phyloP scores from a whole-genome alignment of 2,113 vertebrate species.

The Tachuris rubrigastra region DNA sequence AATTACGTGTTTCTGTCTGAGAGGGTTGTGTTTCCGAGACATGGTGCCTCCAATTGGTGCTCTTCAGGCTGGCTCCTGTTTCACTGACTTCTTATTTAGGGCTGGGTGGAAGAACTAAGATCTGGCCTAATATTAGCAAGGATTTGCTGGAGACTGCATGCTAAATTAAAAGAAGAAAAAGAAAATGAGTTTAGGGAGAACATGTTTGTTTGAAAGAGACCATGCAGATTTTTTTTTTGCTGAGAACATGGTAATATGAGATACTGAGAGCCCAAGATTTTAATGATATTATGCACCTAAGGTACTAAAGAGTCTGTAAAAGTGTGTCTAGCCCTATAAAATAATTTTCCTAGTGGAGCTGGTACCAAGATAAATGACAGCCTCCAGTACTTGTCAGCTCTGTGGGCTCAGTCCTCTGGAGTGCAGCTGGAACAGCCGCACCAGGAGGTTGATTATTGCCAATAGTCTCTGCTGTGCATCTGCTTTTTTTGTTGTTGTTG shows the following conservation, averaged over 20 bases:
- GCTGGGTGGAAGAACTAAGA: not conserved
- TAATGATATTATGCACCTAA: not conserved
- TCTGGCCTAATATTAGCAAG: no score
- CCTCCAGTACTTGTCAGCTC: not conserved
- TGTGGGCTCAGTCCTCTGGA: not conserved
- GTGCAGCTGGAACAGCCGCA: not conserved
- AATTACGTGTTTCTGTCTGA: not conserved
- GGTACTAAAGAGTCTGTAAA: not conserved
- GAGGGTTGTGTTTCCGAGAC: not conserved
- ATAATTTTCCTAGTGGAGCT: not conserved
- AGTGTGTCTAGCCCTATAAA: not conserved
- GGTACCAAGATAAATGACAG: constrained; percentile 14
- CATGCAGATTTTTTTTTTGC: not conserved
- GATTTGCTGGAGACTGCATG: not conserved
- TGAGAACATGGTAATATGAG: not conserved
- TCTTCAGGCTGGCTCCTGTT: not conserved
- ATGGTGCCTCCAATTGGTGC: not conserved
- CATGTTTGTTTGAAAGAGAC: not conserved
- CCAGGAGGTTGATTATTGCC: constrained; percentile 12
- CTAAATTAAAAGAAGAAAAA: not conserved
- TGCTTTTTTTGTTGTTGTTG: not conserved
- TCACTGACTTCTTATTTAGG: not conserved
- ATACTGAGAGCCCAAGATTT: not conserved
- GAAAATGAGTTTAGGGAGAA: not conserved
- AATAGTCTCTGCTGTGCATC: not conserved